Evolutionary conservation across 2,113 vertebrate genomes (phyloP).

Genomic region (Poeciliopsis prolifica): DNA sequence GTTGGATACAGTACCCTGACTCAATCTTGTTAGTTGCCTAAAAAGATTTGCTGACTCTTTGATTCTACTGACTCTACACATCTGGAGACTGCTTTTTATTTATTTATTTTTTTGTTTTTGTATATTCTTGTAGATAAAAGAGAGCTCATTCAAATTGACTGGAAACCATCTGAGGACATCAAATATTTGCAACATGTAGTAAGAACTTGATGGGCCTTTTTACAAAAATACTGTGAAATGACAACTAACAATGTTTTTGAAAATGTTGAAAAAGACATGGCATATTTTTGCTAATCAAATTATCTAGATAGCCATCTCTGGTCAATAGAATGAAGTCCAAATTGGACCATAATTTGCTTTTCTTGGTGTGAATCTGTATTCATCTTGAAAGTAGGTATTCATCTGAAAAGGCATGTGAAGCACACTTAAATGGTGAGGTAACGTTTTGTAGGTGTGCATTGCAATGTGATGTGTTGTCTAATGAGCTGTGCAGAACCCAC

Average conservation of each 20-base stretch:
- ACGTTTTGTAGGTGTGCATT: conserved; percentile 1
- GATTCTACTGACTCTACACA: not conserved
- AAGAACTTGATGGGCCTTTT: not conserved
- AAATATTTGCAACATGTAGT: not conserved
- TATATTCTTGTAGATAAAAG: too few species aligned
- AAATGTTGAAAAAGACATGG: not conserved
- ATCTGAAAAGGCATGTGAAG: not conserved
- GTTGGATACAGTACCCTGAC: not conserved
- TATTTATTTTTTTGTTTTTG: too few species aligned
- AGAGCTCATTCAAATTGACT: too few species aligned
- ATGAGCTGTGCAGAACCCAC: conserved; percentile 5
- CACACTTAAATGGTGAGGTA: not conserved
- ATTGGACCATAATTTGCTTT: not conserved
- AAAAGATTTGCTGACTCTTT: too few species aligned
- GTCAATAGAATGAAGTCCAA: not conserved
- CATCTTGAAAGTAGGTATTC: not conserved
- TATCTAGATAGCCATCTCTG: not conserved
- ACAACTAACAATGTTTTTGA: not conserved
- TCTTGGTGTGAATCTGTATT: not conserved
- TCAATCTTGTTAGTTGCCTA: too few species aligned
- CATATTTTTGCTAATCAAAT: not conserved
- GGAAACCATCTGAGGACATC: not conserved
- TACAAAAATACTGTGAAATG: not conserved
- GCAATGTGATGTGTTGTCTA: not conserved
- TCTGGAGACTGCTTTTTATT: not conserved